These are phyloP conservation scores for Callorhinus ursinus DNA, from an alignment of 2,113 vertebrate genomes.

Conservation along the genomic window DNA sequence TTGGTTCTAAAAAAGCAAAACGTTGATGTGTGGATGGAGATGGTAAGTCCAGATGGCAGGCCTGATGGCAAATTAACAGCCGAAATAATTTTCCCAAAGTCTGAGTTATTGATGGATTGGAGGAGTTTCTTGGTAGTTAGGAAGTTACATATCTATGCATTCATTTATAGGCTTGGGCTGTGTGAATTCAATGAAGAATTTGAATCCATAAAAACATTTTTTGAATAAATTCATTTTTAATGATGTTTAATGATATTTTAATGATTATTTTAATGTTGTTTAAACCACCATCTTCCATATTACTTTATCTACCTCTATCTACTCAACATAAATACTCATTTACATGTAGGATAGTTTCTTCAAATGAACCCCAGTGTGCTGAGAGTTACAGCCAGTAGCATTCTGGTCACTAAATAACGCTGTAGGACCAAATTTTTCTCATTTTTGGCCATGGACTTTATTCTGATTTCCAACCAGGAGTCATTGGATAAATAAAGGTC, in stretches of 20 bases:
- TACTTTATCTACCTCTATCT: background rate
- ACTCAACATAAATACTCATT: background rate
- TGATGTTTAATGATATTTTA: slow-evolving; percentile 66
- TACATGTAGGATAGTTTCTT: slow-evolving; percentile 40
- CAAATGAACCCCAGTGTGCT: background rate
- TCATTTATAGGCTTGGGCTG: background rate
- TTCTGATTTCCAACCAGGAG: background rate
- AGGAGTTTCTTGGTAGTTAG: background rate
- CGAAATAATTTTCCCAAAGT: background rate
- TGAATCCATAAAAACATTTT: slow-evolving; percentile 22
- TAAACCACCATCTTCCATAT: background rate
- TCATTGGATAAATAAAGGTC: background rate
- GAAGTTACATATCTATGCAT: background rate
- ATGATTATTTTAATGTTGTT: slow-evolving; percentile 50
- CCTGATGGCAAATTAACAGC: background rate
- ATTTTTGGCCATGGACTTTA: background rate
- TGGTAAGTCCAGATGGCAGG: background rate
- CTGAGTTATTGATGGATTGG: background rate
- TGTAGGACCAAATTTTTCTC: background rate
- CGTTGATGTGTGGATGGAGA: background rate
- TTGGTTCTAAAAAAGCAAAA: background rate
- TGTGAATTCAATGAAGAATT: slow-evolving; percentile 61
- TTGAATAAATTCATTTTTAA: slow-evolving; percentile 66
- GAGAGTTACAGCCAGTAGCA: background rate
- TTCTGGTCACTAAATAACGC: background rate